Evolutionary conservation across 2,888 invertebrate genomes (phyloP), one percentile per base, ranked within the genome.

Genomic region (Bembecia ichneumoniformis): DNA sequence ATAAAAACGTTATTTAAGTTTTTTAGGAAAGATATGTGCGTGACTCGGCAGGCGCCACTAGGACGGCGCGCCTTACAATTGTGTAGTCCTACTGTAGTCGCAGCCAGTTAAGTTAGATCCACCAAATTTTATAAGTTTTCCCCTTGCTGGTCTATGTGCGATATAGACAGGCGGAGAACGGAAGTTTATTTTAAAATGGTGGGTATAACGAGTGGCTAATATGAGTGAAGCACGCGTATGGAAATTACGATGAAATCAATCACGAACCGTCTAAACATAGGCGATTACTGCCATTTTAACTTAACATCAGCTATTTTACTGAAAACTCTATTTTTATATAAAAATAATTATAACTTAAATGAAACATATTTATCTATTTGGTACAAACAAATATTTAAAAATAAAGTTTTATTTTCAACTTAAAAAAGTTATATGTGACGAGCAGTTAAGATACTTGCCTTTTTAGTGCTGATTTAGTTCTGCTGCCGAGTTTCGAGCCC

Each of bases 161-260:
- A 51, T 51, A 55, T 58, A 49, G 47, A 47, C 11, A 43, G 53
- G 49, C 48, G 59, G 56, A 64, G 55, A 51, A 52, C 47, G 62
- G 54, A 45, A 58, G 74, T 28, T 65, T 73, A 54, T 48, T 13
- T 54, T 58, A 60, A 40, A 43, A 56, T 79, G 77, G 83, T 74
- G 71, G 66, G 66, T 68, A 64, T 71, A 71, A 72, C 77, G 77
- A 80, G 77, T 80, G 75, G 82, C 78, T 83, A 83, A 84, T 84
- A 80, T 77, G 80, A 79, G 70, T 76, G 71, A 76, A 80, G 71
- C 83, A 83, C 82, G 83, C 82, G 82, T 86, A 86, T 83, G 86
- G 82, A 86, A 86, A 86, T 86, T 82, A 82, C 81, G 74, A 77
- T 76, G 70, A 71, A 84, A 86, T 86, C 84, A 86, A 86, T 86